phyloP scores from a whole-genome alignment of 35 echinoderm and acorn worm species.

The Nesometra sesokonis region DNA sequence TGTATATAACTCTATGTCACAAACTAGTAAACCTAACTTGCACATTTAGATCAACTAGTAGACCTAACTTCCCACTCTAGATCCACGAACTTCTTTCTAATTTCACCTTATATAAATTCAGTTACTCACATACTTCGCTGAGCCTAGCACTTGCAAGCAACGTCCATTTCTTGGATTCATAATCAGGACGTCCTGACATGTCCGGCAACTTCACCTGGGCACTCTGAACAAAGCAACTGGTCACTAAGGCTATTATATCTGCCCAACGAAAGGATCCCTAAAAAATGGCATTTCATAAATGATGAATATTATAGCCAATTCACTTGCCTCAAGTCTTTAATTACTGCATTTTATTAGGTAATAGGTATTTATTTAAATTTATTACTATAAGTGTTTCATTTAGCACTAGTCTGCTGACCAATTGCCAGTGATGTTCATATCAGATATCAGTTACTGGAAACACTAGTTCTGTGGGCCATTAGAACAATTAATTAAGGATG shows the following conservation, averaged over 20 bases:
- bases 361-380: background rate
- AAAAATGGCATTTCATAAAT: background rate
- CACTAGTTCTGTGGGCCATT: too few species aligned
- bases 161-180: background rate
- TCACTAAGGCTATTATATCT: conserved; percentile 51
- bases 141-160: background rate
- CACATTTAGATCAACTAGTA: too few species aligned
- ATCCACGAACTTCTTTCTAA: too few species aligned
- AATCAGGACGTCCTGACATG: background rate
- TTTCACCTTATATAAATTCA: background rate
- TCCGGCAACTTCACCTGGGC: conserved; percentile 20
- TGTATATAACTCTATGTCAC: too few species aligned
- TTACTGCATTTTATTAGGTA: background rate
- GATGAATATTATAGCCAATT: too few species aligned
- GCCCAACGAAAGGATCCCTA: conserved; percentile 39
- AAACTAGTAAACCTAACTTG: background rate
- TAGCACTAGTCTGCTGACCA: too few species aligned
- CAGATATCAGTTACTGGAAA: too few species aligned
- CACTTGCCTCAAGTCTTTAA: background rate
- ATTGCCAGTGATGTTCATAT: too few species aligned
- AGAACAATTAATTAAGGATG: too few species aligned
- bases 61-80: too few species aligned
- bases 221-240: conserved; percentile 59
- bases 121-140: conserved; percentile 2
- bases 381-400: too few species aligned